Percentiles rank a stretch among this genome's conserved stretches.
These are phyloP conservation scores for Sphaerodactylus townsendi DNA, from an alignment of 2,113 vertebrate species.

Conservation along the genomic window DNA sequence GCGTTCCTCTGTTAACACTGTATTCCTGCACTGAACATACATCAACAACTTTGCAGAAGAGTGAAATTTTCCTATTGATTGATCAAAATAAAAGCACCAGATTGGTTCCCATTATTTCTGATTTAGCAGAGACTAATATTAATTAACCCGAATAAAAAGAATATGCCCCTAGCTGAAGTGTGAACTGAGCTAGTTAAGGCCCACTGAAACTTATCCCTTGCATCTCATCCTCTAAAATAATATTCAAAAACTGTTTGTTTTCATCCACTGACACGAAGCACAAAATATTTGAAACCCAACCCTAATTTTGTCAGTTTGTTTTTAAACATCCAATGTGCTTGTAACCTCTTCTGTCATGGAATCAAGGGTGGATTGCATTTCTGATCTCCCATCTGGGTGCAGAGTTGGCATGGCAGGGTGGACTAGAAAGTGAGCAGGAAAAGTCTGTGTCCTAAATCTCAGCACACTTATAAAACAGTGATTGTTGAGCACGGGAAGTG, in stretches of 20 bases:
- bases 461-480: neutral
- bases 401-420: neutral
- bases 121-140: neutral
- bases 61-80: neutral
- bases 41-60: neutral
- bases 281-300: neutral
- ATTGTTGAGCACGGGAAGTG: slow-evolving; percentile 41
- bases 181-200: neutral
- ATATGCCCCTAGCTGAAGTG: neutral
- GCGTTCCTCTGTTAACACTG: neutral
- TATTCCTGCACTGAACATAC: neutral
- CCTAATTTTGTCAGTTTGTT: neutral
- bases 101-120: neutral
- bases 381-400: neutral
- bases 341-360: neutral
- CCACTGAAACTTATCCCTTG: neutral
- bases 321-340: neutral
- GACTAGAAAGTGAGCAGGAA: neutral
- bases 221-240: too few species aligned
- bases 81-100: neutral
- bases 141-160: neutral
- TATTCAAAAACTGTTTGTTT: too few species aligned
- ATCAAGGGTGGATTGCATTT: neutral
- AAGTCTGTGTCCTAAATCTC: slow-evolving; percentile 3
- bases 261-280: neutral